These are phyloP conservation scores for Rhyzopertha dominica DNA, from an alignment of 1,140 invertebrate species.

Conservation along the genomic window DNA sequence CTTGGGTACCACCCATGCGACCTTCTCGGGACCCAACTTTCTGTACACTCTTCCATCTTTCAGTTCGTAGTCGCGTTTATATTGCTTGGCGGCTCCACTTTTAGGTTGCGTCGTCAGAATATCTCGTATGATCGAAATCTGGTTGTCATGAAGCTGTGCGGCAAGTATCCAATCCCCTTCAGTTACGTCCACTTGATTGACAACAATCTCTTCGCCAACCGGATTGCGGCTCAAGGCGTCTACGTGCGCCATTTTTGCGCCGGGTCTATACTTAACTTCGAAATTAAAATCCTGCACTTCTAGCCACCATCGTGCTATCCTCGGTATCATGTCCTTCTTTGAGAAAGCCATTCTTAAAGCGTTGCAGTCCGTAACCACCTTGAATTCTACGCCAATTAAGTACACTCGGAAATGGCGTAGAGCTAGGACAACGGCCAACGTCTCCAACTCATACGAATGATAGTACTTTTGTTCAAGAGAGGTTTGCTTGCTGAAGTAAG, in stretches of 20 bases:
- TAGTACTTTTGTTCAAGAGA: slow-evolving; percentile 25
- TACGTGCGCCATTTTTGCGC: slow-evolving; percentile 31
- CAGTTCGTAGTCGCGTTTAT: slow-evolving; percentile 23
- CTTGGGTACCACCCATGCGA: slow-evolving; percentile 29
- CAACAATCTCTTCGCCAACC: too few species aligned
- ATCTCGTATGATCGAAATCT: too few species aligned
- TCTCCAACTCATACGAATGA: slow-evolving; percentile 43
- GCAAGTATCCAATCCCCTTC: too few species aligned
- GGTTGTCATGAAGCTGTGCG: too few species aligned
- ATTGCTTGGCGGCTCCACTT: too few species aligned
- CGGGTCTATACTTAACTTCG: slow-evolving; percentile 31
- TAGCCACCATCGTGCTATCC: slow-evolving; percentile 37
- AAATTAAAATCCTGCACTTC: slow-evolving; percentile 33
- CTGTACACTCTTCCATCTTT: slow-evolving; percentile 26
- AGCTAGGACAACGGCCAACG: slow-evolving; percentile 19
- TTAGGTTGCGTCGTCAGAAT: too few species aligned
- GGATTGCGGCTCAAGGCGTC: slow-evolving; percentile 36
- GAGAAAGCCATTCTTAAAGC: slow-evolving; percentile 18
- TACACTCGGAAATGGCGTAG: slow-evolving; percentile 27
- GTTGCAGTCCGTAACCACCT: slow-evolving; percentile 32
- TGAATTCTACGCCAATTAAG: slow-evolving; percentile 22
- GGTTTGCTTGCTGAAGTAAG: slow-evolving; percentile 24
- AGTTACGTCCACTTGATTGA: too few species aligned
- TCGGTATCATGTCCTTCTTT: slow-evolving; percentile 29
- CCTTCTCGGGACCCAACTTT: slow-evolving; percentile 16